Base-by-base conservation (phyloP, 1,140 invertebrate genomes). In the Ceratitis capitata region DNA sequence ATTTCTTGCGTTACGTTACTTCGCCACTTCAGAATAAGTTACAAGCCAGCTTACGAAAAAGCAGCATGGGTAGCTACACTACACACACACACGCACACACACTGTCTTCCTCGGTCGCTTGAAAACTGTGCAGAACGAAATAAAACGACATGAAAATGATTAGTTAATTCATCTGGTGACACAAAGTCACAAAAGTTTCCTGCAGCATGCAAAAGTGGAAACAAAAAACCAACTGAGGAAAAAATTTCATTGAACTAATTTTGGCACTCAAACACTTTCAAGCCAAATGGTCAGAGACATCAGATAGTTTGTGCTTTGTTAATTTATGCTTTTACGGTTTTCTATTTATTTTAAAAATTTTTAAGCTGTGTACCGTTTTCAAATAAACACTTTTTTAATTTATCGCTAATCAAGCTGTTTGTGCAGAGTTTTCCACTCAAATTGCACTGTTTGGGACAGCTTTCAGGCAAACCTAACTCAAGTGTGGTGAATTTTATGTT, bases 151-250 rank as follows among this genome's bases (percentile, higher is more conserved):
- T 23, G 39, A 78, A 78, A 78, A 78, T 78, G 69, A 78, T 78
- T 42, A 78, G 69, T 78, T 78, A 78, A 78, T 78, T 78, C 69
- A 32, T 78, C 42, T 45, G 69, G 69, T 78, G 69, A 78, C 69
- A 32, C 69, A 78, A 78, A 78, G 69, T 78, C 26, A 78, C 69
- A 42, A 78, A 78, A 78, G 69, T 78, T 78, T 78, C 69, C 23
- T 78, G n/a, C 69, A 39, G 4, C 69, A n/a, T 14, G 32, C 5
- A n/a, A 69, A 56, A 69, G 12, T 16, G 14, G 51, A n/a, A n/a
- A 53, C 51, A 9, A 49, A 7, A 49, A 49, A 49, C 47, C 47
- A 49, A 49, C 7, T 9, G 12, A 32, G 26, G 14, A 61, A n/a
- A 61, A 61, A 61, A 61, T 12, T 35, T 35, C 69, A 42, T 45